phyloP scores from a whole-genome alignment of 2,113 vertebrate genomes.

The Sylvietta virens region DNA sequence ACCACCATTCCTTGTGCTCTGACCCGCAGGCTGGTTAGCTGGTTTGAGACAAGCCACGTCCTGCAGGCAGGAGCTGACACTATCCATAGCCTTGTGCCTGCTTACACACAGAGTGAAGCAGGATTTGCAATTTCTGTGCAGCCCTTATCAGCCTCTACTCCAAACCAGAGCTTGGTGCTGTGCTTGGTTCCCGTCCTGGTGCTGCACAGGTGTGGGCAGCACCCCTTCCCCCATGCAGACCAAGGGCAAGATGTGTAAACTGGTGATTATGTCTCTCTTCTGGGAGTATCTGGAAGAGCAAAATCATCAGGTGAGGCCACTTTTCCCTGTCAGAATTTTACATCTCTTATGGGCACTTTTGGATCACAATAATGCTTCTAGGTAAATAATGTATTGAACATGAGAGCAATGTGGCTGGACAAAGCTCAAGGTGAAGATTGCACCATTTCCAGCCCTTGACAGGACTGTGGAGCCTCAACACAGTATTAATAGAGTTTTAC shows the following conservation, averaged over 20 bases:
- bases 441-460: background rate
- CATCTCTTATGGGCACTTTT: background rate
- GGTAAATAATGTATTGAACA: background rate
- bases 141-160: background rate
- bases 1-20: background rate
- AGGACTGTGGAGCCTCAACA: background rate
- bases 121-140: background rate
- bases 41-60: background rate
- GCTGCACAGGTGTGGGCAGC: fast-evolving
- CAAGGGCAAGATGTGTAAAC: background rate
- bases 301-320: background rate
- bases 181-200: background rate
- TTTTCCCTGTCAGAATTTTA: background rate
- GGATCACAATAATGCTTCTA: background rate
- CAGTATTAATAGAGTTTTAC: background rate
- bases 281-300: background rate
- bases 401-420: background rate
- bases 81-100: background rate
- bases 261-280: background rate
- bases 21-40: background rate
- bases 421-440: background rate
- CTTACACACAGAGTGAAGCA: background rate
- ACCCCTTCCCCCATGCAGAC: fast-evolving
- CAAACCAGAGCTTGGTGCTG: background rate
- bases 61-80: background rate